These are phyloP conservation scores for Columba guinea DNA, from an alignment of 2,797 vertebrate genomes.

Conservation along the genomic window DNA sequence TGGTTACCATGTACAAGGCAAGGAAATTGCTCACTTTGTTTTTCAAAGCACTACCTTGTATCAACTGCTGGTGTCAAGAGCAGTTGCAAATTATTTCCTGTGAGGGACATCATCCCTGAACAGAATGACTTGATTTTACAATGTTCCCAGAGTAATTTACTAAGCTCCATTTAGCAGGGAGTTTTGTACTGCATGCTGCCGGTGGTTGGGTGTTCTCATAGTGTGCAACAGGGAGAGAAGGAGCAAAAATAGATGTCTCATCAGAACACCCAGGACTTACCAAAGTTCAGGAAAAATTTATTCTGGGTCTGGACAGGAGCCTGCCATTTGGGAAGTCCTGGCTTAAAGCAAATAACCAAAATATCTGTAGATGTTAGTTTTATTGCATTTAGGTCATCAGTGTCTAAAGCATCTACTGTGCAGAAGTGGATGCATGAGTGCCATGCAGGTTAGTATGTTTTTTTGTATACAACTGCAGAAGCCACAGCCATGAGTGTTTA, in stretches of 20 bases:
- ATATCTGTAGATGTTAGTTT: neutral
- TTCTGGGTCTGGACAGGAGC: neutral
- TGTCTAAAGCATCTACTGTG: neutral
- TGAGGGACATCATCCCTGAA: neutral
- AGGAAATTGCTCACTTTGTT: neutral
- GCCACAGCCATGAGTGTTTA: neutral
- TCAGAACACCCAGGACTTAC: neutral
- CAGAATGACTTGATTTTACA: neutral
- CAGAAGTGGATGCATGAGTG: neutral
- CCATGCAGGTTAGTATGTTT: accelerated
- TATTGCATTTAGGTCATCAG: neutral
- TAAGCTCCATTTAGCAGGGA: neutral
- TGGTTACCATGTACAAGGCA: neutral
- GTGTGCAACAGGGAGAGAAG: neutral
- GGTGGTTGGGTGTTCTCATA: neutral
- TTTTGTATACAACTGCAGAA: neutral
- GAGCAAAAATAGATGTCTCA: neutral
- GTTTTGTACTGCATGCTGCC: neutral
- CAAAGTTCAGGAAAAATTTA: neutral
- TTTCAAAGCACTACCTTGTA: neutral
- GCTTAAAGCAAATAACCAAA: neutral
- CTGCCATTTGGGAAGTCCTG: neutral
- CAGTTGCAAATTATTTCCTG: neutral
- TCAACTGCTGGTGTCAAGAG: neutral
- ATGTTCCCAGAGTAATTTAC: neutral